Evolutionary conservation across 2,888 invertebrate species (phyloP).

Genomic region (Drosophila demipolita): DNA sequence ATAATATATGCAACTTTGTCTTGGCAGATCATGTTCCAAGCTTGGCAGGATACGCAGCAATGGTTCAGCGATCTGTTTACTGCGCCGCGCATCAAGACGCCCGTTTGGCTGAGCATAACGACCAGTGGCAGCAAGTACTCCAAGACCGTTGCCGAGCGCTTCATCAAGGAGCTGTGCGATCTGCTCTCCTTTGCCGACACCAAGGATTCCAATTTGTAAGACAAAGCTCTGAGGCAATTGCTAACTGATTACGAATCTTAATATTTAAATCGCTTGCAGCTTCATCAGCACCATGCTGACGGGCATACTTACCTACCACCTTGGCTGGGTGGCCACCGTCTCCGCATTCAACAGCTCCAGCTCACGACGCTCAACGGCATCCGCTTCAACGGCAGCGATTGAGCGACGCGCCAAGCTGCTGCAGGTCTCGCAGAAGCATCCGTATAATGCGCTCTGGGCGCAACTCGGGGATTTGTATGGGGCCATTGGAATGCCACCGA

Average conservation of each 20-base stretch:
- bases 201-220: conserved; percentile 96
- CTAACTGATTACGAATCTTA: conserved; percentile 14
- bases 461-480: conserved; percentile 95
- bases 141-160: conserved; percentile 85
- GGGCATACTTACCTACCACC: conserved; percentile 94
- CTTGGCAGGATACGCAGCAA: conserved; percentile 84
- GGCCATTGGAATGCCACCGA: conserved; percentile 92
- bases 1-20: not conserved
- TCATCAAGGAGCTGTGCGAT: conserved; percentile 87
- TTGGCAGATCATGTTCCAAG: conserved; percentile 86
- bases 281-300: conserved; percentile 96
- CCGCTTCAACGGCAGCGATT: conserved; percentile 73
- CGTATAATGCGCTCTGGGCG: conserved; percentile 96
- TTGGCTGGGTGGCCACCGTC: conserved; percentile 96
- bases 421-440: conserved; percentile 87
- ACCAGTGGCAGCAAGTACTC: conserved; percentile 83
- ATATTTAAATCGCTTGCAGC: conserved; percentile 86
- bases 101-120: conserved; percentile 89
- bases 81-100: conserved; percentile 88
- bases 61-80: conserved; percentile 89
- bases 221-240: not conserved
- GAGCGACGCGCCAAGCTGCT: conserved; percentile 86
- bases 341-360: conserved; percentile 82
- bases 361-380: conserved; percentile 61
- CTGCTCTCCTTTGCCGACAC: conserved; percentile 91